A percentile compares a stretch with the other conserved stretches of the same genome.
Conservation (phyloP, 2,888 invertebrate species). For the Drosophila aldrichi region DNA sequence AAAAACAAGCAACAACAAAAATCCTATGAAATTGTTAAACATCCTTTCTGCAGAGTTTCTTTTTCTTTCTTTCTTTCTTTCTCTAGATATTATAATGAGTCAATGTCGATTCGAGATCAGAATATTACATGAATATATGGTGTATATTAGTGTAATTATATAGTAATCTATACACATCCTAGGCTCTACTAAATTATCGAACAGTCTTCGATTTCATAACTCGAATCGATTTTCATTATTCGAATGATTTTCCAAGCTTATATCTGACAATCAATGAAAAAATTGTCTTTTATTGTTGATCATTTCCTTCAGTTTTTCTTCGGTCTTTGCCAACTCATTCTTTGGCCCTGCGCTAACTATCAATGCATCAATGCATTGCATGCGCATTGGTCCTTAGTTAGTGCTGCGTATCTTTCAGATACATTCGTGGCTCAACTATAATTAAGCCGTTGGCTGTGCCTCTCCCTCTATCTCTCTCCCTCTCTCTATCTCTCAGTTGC, state of each 20-base stretch:
- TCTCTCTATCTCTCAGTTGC: conserved; percentile 19
- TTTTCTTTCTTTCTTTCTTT: neutral
- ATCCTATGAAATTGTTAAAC: neutral
- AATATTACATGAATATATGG: neutral
- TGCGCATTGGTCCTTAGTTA: conserved; percentile 35
- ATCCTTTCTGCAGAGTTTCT: neutral
- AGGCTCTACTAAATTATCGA: too few relatives aligned
- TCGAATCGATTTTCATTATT: too few relatives aligned
- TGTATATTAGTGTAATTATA: too few relatives aligned
- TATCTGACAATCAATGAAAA: too few relatives aligned
- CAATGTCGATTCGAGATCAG: neutral
- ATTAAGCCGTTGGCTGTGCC: conserved; percentile 75
- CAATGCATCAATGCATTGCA: conserved; percentile 12
- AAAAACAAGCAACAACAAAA: conserved; percentile 1
- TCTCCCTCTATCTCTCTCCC: neutral
- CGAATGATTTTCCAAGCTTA: too few relatives aligned
- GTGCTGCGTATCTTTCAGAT: conserved; percentile 29
- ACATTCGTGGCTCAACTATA: conserved; percentile 50
- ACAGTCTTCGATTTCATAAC: too few relatives aligned
- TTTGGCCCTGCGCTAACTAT: conserved; percentile 1
- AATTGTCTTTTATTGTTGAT: neutral
- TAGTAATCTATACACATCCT: neutral
- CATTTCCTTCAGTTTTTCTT: neutral
- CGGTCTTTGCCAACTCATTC: neutral
- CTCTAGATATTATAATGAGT: neutral